These are phyloP conservation scores for Calephelis perditalis DNA, from an alignment of 2,888 invertebrate species.

Conservation along the genomic window DNA sequence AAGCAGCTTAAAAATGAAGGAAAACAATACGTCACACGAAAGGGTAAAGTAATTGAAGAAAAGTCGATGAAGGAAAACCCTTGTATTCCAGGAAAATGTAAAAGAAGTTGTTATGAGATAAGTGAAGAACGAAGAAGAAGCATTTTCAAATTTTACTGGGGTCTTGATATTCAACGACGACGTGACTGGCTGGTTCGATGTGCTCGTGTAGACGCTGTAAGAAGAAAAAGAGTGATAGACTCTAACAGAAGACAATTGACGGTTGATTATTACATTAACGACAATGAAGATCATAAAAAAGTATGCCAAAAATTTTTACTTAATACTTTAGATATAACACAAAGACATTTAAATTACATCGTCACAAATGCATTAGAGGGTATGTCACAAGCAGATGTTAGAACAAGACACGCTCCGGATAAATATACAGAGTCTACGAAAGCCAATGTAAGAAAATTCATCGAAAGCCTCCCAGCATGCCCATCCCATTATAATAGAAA, in stretches of 20 bases:
- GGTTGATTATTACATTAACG: not conserved
- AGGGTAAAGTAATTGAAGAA: too few relatives aligned
- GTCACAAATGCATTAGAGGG: constrained; percentile 1
- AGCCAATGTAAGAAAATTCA: not conserved
- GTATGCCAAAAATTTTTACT: not conserved
- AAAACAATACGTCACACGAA: too few relatives aligned
- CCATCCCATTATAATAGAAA: not conserved
- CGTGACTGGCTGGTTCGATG: too few relatives aligned
- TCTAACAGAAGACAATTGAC: too few relatives aligned
- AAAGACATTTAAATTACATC: constrained; percentile 3
- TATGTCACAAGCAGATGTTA: not conserved
- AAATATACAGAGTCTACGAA: not conserved
- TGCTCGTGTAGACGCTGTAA: too few relatives aligned
- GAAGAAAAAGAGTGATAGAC: too few relatives aligned
- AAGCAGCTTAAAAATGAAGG: too few relatives aligned
- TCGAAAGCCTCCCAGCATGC: not conserved
- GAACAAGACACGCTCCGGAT: not conserved
- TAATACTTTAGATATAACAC: not conserved
- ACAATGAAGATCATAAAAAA: not conserved
- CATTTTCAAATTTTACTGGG: not conserved
- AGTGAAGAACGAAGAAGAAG: not conserved
- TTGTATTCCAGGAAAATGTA: not conserved
- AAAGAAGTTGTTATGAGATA: not conserved
- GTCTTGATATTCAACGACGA: not conserved
- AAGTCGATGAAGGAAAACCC: not conserved